Base-by-base conservation (phyloP, 2,888 invertebrate genomes). In the Campoletis raptor region DNA sequence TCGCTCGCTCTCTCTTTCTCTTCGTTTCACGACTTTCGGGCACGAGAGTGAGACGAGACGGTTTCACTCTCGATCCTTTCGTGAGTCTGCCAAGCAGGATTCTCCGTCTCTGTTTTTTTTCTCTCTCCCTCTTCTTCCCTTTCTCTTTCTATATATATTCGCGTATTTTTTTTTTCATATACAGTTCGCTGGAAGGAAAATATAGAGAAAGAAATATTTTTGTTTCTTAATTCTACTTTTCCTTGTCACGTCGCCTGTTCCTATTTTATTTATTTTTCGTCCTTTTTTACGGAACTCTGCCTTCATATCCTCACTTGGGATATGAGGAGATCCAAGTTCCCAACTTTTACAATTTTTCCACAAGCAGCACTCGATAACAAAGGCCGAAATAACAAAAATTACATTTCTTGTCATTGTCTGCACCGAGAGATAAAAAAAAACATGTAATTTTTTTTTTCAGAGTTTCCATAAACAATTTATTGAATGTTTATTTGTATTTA, bases 11-110 rank as follows among this genome's bases (percentile, higher is more conserved):
- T 76, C 36, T 10, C 21, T 15, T 3, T 12, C 24, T 72, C n/a
- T n/a, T 9, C 40, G 30, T 24, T 69, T 57, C 45, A 10, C 36
- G 45, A 48, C 30, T 48, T 48, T 48, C 30, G n/a, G 18, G 3
- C n/a, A 18, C 40, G 69, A 12, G 69, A 40, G 40, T 66, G 36
- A 66, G 42, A 74, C 81, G 66, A 40, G 42, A 54, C 1, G 21
- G 61, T 76, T 83, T 77, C 67, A 81, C 83, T 86, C 83, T 86
- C 86, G 83, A 76, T 85, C 85, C 72, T 70, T 36, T 80, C 73
- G 69, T 18, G 12, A 15, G n/a, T 52, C 52, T 70, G 81, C 48
- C 48, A 73, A 79, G 40, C 57, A 42, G 67, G 82, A 82, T 82
- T 83, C 83, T 78, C 78, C 70, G 3, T 73, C 37, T 83, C 61